Evolutionary conservation across 2,113 vertebrate species (phyloP).

Genomic region (Odobenus rosmarus): DNA sequence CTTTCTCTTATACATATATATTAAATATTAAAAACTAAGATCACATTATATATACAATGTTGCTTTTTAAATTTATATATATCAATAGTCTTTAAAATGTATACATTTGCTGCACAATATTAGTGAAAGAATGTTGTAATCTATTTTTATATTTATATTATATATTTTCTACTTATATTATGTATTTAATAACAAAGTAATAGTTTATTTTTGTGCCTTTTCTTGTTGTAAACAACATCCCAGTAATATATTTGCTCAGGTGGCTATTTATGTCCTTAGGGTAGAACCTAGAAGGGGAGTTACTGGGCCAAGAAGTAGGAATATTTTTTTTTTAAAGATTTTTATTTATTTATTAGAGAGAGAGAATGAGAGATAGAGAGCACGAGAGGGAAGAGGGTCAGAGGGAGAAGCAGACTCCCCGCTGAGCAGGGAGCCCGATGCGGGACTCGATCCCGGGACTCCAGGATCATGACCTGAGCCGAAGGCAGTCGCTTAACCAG

Average conservation of each 20-base stretch:
- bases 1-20: neutral
- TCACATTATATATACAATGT: neutral
- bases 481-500: too few species aligned
- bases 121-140: neutral
- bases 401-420: too few species aligned
- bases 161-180: neutral
- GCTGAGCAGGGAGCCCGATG: too few species aligned
- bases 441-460: too few species aligned
- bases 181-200: conserved; percentile 17
- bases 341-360: too few species aligned
- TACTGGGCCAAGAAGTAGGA: neutral
- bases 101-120: neutral
- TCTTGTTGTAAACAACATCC: neutral
- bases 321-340: too few species aligned
- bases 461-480: too few species aligned
- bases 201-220: neutral
- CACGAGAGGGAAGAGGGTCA: too few species aligned
- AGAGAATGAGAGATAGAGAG: too few species aligned
- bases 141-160: conserved; percentile 4
- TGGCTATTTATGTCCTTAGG: neutral
- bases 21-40: neutral
- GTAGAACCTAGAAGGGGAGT: neutral
- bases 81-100: neutral
- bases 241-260: neutral
- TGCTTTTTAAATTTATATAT: neutral